Evolutionary conservation across 2,113 vertebrate genomes (phyloP).

Genomic region (Scalopus aquaticus): DNA sequence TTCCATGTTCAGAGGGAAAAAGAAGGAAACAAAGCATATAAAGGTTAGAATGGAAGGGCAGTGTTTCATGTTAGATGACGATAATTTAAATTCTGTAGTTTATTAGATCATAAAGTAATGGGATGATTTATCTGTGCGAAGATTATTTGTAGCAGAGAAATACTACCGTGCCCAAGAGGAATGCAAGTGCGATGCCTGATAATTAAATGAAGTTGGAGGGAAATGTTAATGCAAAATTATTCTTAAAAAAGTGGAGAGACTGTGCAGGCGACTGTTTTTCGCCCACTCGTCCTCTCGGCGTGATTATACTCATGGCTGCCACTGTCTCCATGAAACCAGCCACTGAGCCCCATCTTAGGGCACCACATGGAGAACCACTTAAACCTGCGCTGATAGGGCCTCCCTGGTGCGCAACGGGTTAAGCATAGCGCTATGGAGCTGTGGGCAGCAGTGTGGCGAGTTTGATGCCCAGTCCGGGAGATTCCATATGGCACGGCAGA

Average conservation of each 20-base stretch:
- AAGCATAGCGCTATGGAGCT: too few relatives aligned
- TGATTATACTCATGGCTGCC: neutral
- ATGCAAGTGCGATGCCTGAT: neutral
- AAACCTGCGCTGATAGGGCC: too few relatives aligned
- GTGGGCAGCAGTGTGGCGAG: too few relatives aligned
- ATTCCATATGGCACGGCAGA: too few relatives aligned
- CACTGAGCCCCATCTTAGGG: neutral
- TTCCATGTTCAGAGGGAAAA: slow-evolving; percentile 38
- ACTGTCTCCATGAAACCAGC: neutral
- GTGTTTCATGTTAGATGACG: neutral
- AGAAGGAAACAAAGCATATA: slow-evolving; percentile 36
- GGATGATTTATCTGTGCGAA: neutral
- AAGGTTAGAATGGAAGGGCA: slow-evolving; percentile 53
- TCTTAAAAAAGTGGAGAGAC: neutral
- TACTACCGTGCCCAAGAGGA: neutral
- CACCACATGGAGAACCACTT: neutral
- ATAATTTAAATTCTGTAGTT: slow-evolving; percentile 48
- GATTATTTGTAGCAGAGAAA: slow-evolving; percentile 24
- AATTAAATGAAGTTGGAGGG: neutral
- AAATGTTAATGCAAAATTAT: neutral
- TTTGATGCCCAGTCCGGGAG: too few relatives aligned
- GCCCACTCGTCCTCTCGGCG: neutral
- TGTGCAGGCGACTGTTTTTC: neutral
- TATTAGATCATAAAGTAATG: slow-evolving; percentile 60
- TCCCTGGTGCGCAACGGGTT: too few relatives aligned